phyloP scores from a whole-genome alignment of 1,140 invertebrate species.

The Reticulitermes speratus region DNA sequence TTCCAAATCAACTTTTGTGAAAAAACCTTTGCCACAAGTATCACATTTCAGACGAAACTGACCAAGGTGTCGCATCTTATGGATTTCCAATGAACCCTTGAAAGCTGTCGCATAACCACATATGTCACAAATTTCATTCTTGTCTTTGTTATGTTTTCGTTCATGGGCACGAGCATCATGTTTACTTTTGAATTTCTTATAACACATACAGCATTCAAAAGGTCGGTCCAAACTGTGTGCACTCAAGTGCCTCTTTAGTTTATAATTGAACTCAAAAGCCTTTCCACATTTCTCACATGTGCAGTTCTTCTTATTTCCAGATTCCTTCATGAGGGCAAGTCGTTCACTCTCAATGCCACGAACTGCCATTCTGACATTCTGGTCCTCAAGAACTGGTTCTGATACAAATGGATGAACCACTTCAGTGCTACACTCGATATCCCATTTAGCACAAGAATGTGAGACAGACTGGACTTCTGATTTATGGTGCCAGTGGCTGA shows the following conservation, averaged over 20 bases:
- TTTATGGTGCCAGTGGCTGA: not conserved
- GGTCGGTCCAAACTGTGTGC: constrained; percentile 52
- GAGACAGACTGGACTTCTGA: not conserved
- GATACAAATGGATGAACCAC: not conserved
- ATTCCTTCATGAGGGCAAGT: not conserved
- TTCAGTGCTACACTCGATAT: not conserved
- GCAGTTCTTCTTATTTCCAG: not conserved
- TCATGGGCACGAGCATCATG: constrained; percentile 49
- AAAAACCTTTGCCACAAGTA: constrained; percentile 54
- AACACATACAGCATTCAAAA: constrained; percentile 51
- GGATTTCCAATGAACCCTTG: constrained; percentile 43
- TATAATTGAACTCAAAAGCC: constrained; percentile 49
- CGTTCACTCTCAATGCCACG: not conserved
- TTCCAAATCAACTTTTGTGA: constrained; percentile 55
- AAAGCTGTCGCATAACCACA: constrained; percentile 49
- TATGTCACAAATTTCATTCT: constrained; percentile 47
- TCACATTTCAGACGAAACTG: constrained; percentile 59
- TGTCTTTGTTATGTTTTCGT: constrained; percentile 45
- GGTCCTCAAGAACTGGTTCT: not conserved
- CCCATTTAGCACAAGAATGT: not conserved
- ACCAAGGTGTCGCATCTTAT: constrained; percentile 56
- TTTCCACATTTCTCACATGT: constrained; percentile 37
- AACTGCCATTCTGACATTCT: not conserved
- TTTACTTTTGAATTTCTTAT: constrained; percentile 50
- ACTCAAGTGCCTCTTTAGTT: constrained; percentile 52